Evolutionary conservation across 2,797 vertebrate species (phyloP), one percentile per base, ranked within the genome.

Genomic region (Thalassophryne amazonica): DNA sequence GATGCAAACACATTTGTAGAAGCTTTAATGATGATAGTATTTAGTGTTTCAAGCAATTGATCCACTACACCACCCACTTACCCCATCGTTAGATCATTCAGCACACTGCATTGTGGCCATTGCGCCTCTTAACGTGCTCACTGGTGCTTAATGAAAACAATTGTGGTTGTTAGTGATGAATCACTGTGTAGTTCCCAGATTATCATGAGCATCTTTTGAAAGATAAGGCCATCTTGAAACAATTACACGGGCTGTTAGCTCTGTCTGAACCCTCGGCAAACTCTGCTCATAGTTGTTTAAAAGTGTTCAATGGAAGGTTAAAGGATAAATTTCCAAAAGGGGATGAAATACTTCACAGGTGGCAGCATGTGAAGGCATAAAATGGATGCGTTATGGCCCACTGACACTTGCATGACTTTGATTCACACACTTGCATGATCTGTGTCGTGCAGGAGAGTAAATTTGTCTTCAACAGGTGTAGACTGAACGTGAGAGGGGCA

Each of bases 181-280:
- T 36, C 23, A 27, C 11, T 6, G 45, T 12, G 10, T 23, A 50
- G 65, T 35, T 45, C 37, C 27, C 14, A n/a, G 19, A 31, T 19
- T 29, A 30, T 60, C 29, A 16, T 28, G 46, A 50, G 48, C 36
- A 43, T 78, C 67, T 29, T 59, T 60, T 72, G 54, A 81, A 69
- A 46, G 60, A 80, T 68, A 63, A 73, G 61, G 46, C 60, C 66
- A 64, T 70, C 73, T 78, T 78, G 60, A 81, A 80, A 39, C 80
- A 84, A 87, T 88, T 85, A 85, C 76, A 76, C 39, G 72, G 56
- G 37, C 77, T 50, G 55, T 86, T 87, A 71, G 56, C 78, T 57
- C 59, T 32, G 39, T 62, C 59, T 71, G 67, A 85, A 80, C 60
- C 67, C 34, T 46, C 9, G 18, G 24, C 38, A 47, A 68, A 72